Conservation (phyloP, 2,113 vertebrate genomes). For the Coptodon bakossiorum region DNA sequence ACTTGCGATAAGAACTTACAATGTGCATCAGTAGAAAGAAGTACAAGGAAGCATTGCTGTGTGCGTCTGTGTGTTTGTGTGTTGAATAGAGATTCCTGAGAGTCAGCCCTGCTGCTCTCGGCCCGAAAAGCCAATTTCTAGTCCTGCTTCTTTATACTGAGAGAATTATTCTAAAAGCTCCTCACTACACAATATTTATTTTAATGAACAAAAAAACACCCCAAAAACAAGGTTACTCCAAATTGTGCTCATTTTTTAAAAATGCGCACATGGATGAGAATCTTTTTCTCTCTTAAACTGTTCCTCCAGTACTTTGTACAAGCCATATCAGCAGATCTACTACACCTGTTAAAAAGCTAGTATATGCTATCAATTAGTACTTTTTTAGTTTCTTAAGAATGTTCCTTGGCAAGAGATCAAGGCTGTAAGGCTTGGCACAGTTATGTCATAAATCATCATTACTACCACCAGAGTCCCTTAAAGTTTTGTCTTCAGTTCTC, state of each 20-base stretch:
- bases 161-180: background rate
- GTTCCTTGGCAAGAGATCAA: background rate
- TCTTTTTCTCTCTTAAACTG: background rate
- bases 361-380: background rate
- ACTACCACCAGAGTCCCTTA: background rate
- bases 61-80: conserved; percentile 3
- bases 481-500: background rate
- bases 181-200: background rate
- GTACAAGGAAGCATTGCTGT: background rate
- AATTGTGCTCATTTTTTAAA: background rate
- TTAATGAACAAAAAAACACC: background rate
- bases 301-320: background rate
- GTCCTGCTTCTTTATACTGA: background rate
- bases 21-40: background rate
- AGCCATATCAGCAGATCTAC: background rate
- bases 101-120: background rate
- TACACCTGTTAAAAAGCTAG: background rate
- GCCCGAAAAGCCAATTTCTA: background rate
- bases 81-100: background rate
- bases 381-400: background rate
- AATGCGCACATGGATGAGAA: accelerated
- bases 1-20: conserved; percentile 11
- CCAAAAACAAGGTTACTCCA: background rate
- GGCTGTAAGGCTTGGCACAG: background rate
- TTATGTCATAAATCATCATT: background rate